These are phyloP conservation scores for Cinclus mexicanus DNA, from an alignment of 2,113 vertebrate genomes.

Conservation along the genomic window DNA sequence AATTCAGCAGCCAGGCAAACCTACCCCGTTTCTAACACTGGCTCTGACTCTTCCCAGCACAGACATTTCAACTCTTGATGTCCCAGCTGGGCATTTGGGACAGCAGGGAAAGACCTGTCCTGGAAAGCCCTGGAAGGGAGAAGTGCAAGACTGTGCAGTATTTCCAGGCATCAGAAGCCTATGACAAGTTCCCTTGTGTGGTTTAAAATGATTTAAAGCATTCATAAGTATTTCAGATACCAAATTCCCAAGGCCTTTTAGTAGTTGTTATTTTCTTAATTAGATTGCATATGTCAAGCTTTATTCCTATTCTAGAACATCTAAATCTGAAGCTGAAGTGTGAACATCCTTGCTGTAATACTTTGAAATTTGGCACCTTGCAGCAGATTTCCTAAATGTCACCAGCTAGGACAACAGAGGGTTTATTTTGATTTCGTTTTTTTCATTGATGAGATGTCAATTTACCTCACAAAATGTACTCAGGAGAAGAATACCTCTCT, in stretches of 20 bases:
- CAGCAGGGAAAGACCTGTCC: not conserved
- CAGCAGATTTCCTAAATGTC: slow-evolving; percentile 2
- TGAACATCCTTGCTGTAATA: slow-evolving; percentile 1
- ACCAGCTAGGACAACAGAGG: not conserved
- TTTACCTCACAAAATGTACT: not conserved
- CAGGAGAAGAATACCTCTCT: not conserved
- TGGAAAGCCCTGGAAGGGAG: not conserved
- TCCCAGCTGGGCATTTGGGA: not conserved
- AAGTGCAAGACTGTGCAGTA: fast-evolving
- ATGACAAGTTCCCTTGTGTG: not conserved
- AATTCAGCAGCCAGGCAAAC: not conserved
- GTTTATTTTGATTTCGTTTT: not conserved
- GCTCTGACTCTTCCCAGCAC: not conserved
- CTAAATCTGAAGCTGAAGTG: slow-evolving; percentile 21
- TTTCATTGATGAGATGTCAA: not conserved
- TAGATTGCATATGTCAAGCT: slow-evolving; percentile 12
- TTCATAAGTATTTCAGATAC: not conserved
- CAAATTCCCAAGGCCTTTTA: not conserved
- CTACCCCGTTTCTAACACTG: not conserved
- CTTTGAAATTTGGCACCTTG: slow-evolving; percentile 10
- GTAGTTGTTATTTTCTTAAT: slow-evolving; percentile 31
- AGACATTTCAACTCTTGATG: not conserved
- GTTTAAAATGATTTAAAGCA: not conserved
- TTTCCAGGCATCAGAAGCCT: not conserved
- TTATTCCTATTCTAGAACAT: slow-evolving; percentile 12